Conservation (phyloP, 2,113 vertebrate species). For the Gobiocypris rarus region DNA sequence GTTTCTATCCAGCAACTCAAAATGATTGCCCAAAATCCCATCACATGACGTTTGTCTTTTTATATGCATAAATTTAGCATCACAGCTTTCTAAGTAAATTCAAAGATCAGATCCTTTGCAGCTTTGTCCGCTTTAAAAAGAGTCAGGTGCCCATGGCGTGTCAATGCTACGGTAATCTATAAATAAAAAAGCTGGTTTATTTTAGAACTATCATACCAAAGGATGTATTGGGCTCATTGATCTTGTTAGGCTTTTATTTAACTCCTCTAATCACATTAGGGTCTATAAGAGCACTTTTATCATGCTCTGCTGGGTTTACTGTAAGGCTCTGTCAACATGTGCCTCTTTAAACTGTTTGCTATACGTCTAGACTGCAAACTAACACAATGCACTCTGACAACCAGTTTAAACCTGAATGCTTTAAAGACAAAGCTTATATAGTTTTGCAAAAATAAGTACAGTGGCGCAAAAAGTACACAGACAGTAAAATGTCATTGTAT, state of each 20-base stretch:
- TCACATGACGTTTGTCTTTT: not conserved
- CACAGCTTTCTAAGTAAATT: not conserved
- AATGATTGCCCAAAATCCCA: not conserved
- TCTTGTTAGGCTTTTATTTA: slow-evolving; percentile 37
- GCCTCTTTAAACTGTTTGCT: slow-evolving; percentile 54
- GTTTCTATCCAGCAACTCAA: not conserved
- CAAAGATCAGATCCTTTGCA: not conserved
- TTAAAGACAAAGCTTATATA: not conserved
- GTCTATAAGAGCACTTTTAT: slow-evolving; percentile 37
- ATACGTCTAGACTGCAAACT: slow-evolving; percentile 35
- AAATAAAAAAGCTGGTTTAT: slow-evolving; percentile 49
- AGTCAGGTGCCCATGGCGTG: slow-evolving; percentile 21
- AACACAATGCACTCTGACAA: not conserved
- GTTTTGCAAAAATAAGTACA: not conserved
- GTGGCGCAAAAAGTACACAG: not conserved
- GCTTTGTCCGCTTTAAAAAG: not conserved
- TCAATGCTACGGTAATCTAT: slow-evolving; percentile 51
- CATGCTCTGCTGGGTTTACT: slow-evolving; percentile 58
- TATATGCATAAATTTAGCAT: not conserved
- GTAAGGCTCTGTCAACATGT: slow-evolving; percentile 51
- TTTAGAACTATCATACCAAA: slow-evolving; percentile 38
- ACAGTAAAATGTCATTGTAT: not conserved
- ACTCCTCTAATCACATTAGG: slow-evolving; percentile 47
- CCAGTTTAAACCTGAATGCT: not conserved
- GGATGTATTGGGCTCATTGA: slow-evolving; percentile 48